These are phyloP conservation scores for Eupithecia subfuscata DNA, from an alignment of 2,888 invertebrate species.

Conservation along the genomic window DNA sequence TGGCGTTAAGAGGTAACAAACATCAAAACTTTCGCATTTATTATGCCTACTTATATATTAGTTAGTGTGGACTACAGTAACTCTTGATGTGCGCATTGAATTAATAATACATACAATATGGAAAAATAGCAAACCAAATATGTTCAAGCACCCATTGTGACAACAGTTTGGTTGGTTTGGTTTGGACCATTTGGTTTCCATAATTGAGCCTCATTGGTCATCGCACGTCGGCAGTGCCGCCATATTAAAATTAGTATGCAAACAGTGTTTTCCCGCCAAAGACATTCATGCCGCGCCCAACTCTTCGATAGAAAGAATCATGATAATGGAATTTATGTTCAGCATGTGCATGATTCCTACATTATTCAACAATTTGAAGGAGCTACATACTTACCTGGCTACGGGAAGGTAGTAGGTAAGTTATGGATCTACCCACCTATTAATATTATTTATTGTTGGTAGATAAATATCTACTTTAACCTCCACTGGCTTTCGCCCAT, in stretches of 20 bases:
- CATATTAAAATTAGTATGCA: conserved; percentile 70
- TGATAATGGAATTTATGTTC: conserved; percentile 78
- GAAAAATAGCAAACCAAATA: conserved; percentile 60
- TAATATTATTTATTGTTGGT: too few relatives aligned
- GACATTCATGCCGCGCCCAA: conserved; percentile 77
- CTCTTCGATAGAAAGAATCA: conserved; percentile 79
- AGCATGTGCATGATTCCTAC: conserved; percentile 44
- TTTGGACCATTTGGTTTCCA: conserved; percentile 66
- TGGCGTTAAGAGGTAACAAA: too few relatives aligned
- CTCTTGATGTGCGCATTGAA: conserved; percentile 48
- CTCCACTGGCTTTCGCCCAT: neutral
- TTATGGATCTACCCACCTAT: neutral
- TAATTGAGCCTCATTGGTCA: conserved; percentile 64
- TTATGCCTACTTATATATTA: too few relatives aligned
- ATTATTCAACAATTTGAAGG: conserved; percentile 2
- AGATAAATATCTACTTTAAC: neutral
- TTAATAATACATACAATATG: conserved; percentile 47
- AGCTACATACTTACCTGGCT: neutral
- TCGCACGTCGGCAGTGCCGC: conserved; percentile 58
- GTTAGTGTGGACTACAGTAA: neutral
- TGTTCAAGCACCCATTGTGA: conserved; percentile 70
- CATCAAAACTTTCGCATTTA: too few relatives aligned
- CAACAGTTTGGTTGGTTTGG: conserved; percentile 44
- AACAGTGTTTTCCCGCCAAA: conserved; percentile 71
- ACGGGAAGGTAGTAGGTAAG: neutral